A percentile compares a stretch with the other conserved stretches of the same genome.
Evolutionary conservation across 2,113 vertebrate genomes (phyloP).

Genomic region (Hassar affinis): DNA sequence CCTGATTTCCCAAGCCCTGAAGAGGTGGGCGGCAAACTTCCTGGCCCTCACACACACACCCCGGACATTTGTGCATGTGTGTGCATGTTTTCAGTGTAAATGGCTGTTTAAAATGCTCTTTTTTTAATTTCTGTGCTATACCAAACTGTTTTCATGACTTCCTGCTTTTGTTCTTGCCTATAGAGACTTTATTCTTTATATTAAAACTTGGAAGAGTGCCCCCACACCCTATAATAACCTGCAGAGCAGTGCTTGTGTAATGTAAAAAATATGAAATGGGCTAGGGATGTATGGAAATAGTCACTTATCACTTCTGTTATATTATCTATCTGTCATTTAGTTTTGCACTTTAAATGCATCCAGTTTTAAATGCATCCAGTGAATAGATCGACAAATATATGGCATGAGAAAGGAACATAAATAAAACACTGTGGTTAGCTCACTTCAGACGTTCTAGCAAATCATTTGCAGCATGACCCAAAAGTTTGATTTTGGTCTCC

Average conservation of each 20-base stretch:
- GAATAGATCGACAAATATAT: not conserved
- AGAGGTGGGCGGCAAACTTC: slow-evolving; percentile 44
- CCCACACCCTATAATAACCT: not conserved
- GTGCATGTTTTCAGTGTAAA: slow-evolving; percentile 8
- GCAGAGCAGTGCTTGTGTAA: not conserved
- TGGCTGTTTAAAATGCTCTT: slow-evolving; percentile 7
- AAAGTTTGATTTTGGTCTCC: not conserved
- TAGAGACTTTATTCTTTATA: not conserved
- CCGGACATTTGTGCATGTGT: slow-evolving; percentile 26
- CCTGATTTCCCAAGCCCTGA: slow-evolving; percentile 41
- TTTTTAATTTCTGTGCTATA: not conserved
- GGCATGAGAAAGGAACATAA: not conserved
- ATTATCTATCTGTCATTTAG: not conserved
- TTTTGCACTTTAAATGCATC: too few relatives aligned
- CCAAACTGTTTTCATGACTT: slow-evolving; percentile 6
- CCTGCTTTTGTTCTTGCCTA: slow-evolving; percentile 16
- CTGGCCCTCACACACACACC: slow-evolving; percentile 39
- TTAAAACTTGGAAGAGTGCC: not conserved
- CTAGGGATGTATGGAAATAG: not conserved
- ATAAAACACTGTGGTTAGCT: not conserved
- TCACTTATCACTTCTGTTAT: not conserved
- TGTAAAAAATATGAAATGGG: not conserved
- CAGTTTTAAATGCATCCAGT: not conserved
- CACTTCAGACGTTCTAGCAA: too few relatives aligned
- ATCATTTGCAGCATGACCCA: not conserved